These are phyloP conservation scores for Cerastoderma edule DNA, from an alignment of 2,888 invertebrate species.

Conservation along the genomic window DNA sequence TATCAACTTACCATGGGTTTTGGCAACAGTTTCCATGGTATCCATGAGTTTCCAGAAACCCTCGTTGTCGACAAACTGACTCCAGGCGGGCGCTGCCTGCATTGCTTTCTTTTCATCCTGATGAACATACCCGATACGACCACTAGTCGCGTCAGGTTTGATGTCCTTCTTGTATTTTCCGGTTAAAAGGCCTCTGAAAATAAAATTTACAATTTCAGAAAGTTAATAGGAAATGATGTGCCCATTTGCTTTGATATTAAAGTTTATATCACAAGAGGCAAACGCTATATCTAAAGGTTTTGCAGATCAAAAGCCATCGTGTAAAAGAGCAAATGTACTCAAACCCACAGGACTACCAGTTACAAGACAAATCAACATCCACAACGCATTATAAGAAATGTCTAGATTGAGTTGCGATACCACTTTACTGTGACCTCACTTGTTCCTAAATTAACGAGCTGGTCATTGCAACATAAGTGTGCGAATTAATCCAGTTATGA, in stretches of 20 bases:
- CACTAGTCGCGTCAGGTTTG: slow-evolving; percentile 26
- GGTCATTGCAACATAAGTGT: no score
- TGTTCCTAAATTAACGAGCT: no score
- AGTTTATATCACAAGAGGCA: neutral
- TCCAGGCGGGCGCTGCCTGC: slow-evolving; percentile 52
- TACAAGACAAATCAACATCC: no score
- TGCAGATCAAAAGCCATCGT: neutral
- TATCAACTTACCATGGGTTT: slow-evolving; percentile 44
- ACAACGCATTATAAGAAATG: no score
- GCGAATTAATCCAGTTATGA: no score
- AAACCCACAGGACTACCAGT: neutral
- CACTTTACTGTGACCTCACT: no score
- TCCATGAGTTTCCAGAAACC: slow-evolving; percentile 60
- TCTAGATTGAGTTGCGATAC: no score
- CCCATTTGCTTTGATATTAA: neutral
- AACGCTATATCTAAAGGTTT: neutral
- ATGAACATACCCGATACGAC: slow-evolving; percentile 10
- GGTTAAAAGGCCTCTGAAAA: slow-evolving; percentile 56
- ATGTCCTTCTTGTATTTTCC: slow-evolving; percentile 61
- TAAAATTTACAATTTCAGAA: neutral
- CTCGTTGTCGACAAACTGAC: slow-evolving; percentile 46
- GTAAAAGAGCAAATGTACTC: neutral
- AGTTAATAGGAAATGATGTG: neutral
- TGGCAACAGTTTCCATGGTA: slow-evolving; percentile 37
- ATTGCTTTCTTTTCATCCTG: neutral